These are phyloP conservation scores for Orchesella cincta DNA, from an alignment of 1,140 invertebrate genomes.

Conservation along the genomic window DNA sequence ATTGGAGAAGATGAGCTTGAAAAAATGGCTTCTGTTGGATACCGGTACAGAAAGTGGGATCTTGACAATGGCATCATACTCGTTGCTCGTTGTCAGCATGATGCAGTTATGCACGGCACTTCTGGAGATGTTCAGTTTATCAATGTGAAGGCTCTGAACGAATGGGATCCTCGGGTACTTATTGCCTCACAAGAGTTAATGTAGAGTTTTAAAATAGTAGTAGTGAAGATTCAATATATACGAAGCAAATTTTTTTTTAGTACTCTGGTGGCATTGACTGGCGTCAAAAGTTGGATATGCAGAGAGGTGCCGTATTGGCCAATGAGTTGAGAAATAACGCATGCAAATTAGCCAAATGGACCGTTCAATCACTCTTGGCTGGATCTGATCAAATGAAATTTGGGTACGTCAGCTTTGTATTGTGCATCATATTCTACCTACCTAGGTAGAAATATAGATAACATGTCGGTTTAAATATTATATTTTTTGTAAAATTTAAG, in stretches of 20 bases:
- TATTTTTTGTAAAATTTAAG: conserved; percentile 53
- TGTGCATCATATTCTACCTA: conserved; percentile 20
- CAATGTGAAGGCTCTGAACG: conserved; percentile 96
- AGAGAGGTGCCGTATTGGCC: conserved; percentile 95
- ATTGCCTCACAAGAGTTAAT: conserved; percentile 31
- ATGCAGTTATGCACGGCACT: conserved; percentile 88
- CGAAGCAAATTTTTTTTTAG: conserved; percentile 54
- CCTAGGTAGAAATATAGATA: neutral
- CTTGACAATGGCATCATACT: conserved; percentile 90
- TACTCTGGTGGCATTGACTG: conserved; percentile 94
- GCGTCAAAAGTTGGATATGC: conserved; percentile 95
- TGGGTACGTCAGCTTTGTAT: conserved; percentile 63
- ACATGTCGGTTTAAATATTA: neutral
- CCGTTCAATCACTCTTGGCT: conserved; percentile 91
- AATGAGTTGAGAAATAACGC: conserved; percentile 98
- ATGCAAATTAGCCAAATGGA: conserved; percentile 99
- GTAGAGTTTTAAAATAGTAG: neutral
- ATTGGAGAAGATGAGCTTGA: conserved; percentile 82
- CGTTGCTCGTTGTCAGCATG: conserved; percentile 92
- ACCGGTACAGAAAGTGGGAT: conserved; percentile 96
- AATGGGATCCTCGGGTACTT: conserved; percentile 94
- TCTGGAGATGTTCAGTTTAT: conserved; percentile 91
- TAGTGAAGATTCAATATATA: neutral
- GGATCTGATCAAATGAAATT: conserved; percentile 98
- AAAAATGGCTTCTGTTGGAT: conserved; percentile 92